Evolutionary conservation across 2,888 invertebrate species (phyloP), one percentile per base, ranked within the genome.

Genomic region (Drosophila maculinotata): DNA sequence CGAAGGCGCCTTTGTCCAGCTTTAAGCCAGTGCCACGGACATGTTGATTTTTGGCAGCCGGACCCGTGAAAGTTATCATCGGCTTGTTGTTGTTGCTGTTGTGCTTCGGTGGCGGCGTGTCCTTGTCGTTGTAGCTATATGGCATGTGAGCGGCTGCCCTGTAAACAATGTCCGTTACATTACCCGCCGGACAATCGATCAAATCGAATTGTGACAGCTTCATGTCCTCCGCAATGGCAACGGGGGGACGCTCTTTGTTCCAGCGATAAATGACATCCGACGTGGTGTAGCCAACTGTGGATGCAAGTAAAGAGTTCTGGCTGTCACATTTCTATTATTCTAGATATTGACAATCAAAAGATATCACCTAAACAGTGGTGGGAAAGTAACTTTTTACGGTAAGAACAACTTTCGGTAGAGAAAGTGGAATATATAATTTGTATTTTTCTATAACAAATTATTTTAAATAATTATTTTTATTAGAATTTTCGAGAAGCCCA

Each of bases 201-300:
- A 97, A 93, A 92, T 96, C 96, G 92, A 96, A 97, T 92, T 96
- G 96, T 39, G 96, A 96, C 87, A 96, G 93, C 91, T 95, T 95
- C 94, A 96, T 96, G 90, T 96, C 96, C 84, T 95, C 94, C 3
- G 96, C 95, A 75, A 95, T 95, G 57, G 94, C 95, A 58, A 96
- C 95, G 47, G 91, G 90, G 75, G 95, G 95, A 35, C 95, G 92
- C 44, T 93, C 93, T 64, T 92, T 92, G 91, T 95, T 95, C 96
- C 96, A 96, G 65, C 93, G 93, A 92, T 96, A 96, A 72, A 95
- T 91, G 64, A 96, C 94, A 91, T 96, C 96, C 62, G 93, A 92
- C 17, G 94, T 94, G 57, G 95, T 95, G 91, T 96, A 95, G 33
- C 95, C 95, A 92, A 95, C 95, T 95, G 90, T 48, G 49, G 4